Evolutionary conservation across 2,888 invertebrate species (phyloP).

Genomic region (Euzophera pinguis): DNA sequence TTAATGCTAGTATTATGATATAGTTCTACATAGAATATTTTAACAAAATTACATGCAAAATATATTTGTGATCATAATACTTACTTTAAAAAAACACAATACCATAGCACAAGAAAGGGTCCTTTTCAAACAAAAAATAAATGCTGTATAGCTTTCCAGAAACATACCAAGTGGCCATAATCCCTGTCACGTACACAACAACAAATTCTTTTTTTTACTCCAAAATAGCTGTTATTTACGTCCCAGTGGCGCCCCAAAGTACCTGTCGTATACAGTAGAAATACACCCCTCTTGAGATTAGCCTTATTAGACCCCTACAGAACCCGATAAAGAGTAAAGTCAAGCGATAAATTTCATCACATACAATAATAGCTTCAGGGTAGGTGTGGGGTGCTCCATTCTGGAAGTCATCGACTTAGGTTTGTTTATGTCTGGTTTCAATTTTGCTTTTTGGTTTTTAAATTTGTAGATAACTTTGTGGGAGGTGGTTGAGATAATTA

Average conservation of each 20-base stretch:
- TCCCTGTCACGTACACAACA: background rate
- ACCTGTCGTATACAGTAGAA: slow-evolving; percentile 12
- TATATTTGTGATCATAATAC: too few species aligned
- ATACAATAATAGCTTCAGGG: slow-evolving; percentile 3
- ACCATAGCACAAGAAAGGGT: background rate
- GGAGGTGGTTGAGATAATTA: background rate
- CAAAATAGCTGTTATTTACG: slow-evolving; percentile 8
- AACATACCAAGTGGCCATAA: background rate
- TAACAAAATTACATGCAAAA: too few species aligned
- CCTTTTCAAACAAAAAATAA: background rate
- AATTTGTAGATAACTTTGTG: background rate
- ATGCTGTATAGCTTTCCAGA: too few species aligned
- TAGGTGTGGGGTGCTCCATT: background rate
- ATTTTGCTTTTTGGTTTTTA: background rate
- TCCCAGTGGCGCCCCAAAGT: slow-evolving; percentile 1
- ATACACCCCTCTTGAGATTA: slow-evolving; percentile 12
- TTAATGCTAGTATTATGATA: too few species aligned
- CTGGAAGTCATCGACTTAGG: background rate
- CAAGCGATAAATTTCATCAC: slow-evolving; percentile 13
- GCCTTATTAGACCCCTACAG: slow-evolving; percentile 5
- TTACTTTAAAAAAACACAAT: background rate
- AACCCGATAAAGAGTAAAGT: slow-evolving; percentile 13
- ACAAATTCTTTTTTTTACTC: slow-evolving; percentile 3
- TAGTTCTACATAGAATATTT: too few species aligned
- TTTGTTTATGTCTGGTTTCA: slow-evolving; percentile 6